Base-by-base conservation (phyloP, 2,113 vertebrate genomes). In the Thalassarche chlororhynchos region DNA sequence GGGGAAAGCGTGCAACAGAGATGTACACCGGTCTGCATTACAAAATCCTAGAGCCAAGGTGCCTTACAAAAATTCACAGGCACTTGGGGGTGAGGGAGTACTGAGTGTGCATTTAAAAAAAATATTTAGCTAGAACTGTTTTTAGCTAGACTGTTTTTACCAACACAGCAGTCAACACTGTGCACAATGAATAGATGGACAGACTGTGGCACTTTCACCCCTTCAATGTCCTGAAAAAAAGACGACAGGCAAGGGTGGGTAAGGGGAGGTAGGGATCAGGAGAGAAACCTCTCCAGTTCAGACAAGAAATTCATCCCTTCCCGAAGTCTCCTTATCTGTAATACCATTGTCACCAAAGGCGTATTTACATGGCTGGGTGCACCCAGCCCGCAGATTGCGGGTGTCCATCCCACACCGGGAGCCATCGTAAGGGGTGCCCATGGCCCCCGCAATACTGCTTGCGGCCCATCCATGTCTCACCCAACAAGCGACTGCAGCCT, bases 391-490 rank as follows among this genome's bases (percentile, higher is more conserved):
- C 9, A 2, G 16, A 17, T 10, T 47, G n/a, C 83, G 54, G 55
- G 47, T 6, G 13, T 12, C 29, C n/a, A 26, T 9, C 38, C 66
- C 58, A 42, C 7, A 34, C 10, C 60, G 62, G 70, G 34, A 79
- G 29, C 38, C 31, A 52, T 5, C 4, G 0, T 29, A 47, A 34
- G 5, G 36, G 31, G 31, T 70, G 26, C 51, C 47, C 5, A 2
- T 0, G 1, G 58, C 28, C 54, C 54, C 42, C 2, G 0, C n/a
- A 29, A 3, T 23, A 54, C n/a, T 26, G 25, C 47, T 34, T 7
- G 0, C 24, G 49, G 51, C 14, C 31, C n/a, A 28, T 4, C 47
- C 26, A 17, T 0, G 0, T 6, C 57, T 61, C 5, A 0, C 51
- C 42, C 60, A 61, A 17, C 7, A 5, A 31, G 64, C 10, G 0